Evolutionary conservation across 2,113 vertebrate genomes (phyloP).

Genomic region (Empidonax traillii): DNA sequence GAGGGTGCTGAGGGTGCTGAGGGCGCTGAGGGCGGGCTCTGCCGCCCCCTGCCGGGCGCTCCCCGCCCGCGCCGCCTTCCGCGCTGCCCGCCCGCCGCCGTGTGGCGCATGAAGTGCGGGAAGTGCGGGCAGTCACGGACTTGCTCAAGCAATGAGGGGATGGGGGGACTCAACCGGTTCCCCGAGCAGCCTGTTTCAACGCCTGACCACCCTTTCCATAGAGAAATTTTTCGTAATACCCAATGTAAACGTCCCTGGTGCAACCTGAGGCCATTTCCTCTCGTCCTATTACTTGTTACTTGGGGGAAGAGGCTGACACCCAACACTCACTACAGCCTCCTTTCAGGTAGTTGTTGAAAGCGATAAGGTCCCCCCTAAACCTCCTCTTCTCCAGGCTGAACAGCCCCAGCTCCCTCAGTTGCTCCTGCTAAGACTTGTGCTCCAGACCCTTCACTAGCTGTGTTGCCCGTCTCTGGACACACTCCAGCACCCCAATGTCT

Average conservation of each 20-base stretch:
- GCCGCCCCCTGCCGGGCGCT: conserved; percentile 59
- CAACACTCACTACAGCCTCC: rapidly evolving
- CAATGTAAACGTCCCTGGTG: not conserved
- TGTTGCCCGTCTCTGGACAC: rapidly evolving
- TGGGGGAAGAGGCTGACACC: too few relatives aligned
- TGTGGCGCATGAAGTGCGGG: rapidly evolving
- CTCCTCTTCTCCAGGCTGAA: not conserved
- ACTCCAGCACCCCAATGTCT: not conserved
- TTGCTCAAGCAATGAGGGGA: rapidly evolving
- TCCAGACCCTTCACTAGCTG: not conserved
- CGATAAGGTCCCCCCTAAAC: rapidly evolving
- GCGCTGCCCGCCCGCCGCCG: not conserved
- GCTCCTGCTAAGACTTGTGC: rapidly evolving
- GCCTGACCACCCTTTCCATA: not conserved
- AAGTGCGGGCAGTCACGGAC: rapidly evolving
- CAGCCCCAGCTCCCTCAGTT: not conserved
- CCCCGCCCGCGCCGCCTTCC: not conserved
- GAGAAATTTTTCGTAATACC: not conserved
- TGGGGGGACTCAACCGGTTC: not conserved
- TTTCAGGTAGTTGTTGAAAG: not conserved
- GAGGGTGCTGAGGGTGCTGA: not conserved
- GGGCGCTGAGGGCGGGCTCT: conserved; percentile 12
- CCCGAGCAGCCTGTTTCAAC: not conserved
- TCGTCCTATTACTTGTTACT: not conserved
- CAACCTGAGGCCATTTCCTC: rapidly evolving